phyloP scores from a whole-genome alignment of 2,113 vertebrate genomes.

The Corythornis cristatus region DNA sequence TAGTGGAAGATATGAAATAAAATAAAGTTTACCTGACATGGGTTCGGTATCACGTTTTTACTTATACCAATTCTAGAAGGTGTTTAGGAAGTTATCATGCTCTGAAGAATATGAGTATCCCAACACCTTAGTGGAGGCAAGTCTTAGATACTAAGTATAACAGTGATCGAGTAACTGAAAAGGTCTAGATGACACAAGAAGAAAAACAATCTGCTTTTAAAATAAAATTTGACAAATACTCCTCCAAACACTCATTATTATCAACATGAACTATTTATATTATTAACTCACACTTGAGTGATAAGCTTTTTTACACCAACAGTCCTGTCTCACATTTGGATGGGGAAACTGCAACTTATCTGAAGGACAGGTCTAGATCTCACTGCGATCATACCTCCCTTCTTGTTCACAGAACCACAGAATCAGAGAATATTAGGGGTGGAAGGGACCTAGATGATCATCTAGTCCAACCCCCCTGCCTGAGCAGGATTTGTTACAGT shows the following conservation, averaged over 20 bases:
- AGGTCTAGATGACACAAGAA: neutral
- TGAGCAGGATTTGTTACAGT: no score
- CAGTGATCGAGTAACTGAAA: neutral
- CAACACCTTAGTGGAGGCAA: neutral
- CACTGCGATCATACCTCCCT: rapidly evolving
- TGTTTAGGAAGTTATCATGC: neutral
- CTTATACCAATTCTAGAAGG: neutral
- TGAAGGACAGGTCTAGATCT: neutral
- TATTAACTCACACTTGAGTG: neutral
- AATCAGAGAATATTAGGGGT: no score
- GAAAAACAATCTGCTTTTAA: neutral
- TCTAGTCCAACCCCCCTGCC: no score
- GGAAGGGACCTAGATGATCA: no score
- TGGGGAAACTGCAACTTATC: neutral
- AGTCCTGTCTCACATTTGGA: neutral
- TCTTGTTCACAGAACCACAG: neutral
- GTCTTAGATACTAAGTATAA: neutral
- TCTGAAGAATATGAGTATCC: neutral
- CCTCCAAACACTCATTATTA: neutral
- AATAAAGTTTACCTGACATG: neutral
- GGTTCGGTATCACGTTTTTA: neutral
- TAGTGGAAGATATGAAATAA: neutral
- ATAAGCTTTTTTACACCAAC: neutral
- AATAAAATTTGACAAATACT: neutral
- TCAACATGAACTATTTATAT: neutral